Evolutionary conservation across 2,797 vertebrate genomes (phyloP).

Genomic region (Notamacropus eugenii): DNA sequence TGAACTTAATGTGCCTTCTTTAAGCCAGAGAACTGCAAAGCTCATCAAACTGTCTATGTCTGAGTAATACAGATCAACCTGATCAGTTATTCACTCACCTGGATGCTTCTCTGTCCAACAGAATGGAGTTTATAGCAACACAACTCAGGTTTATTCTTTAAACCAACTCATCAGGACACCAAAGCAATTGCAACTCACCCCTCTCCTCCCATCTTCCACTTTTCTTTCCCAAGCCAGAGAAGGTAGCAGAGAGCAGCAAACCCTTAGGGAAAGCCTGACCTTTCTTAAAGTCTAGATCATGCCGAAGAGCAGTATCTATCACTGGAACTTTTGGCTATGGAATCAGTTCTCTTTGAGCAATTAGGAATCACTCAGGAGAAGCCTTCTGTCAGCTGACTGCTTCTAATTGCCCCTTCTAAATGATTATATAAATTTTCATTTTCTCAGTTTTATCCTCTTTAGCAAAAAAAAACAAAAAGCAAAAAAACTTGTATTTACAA

Average conservation of each 20-base stretch:
- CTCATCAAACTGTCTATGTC: no score
- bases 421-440: not conserved
- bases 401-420: not conserved
- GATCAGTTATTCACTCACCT: not conserved
- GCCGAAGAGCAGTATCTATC: not conserved
- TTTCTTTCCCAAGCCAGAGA: not conserved
- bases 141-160: not conserved
- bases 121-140: not conserved
- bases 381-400: not conserved
- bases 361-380: no score
- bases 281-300: not conserved
- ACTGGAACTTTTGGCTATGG: not conserved
- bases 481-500: not conserved
- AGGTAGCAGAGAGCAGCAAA: not conserved
- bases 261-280: not conserved
- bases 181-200: not conserved
- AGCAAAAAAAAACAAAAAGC: not conserved
- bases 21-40: no score
- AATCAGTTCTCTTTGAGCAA: not conserved
- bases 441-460: not conserved
- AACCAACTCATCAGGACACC: not conserved
- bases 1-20: no score
- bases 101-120: not conserved
- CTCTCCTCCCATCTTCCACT: not conserved
- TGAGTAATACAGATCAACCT: not conserved